These are phyloP conservation scores for Macroramphosus scolopax DNA, from an alignment of 2,797 vertebrate genomes.

Conservation along the genomic window DNA sequence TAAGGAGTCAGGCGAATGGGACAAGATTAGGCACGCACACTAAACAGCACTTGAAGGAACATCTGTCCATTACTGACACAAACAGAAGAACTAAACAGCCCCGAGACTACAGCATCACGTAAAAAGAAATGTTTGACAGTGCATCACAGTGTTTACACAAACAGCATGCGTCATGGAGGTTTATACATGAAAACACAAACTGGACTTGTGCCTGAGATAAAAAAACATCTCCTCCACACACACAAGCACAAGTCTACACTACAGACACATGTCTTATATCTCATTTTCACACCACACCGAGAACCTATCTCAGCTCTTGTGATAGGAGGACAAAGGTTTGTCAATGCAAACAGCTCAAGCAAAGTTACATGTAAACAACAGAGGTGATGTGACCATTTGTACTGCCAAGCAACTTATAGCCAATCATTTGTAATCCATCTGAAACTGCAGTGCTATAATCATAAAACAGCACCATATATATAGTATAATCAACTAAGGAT, in stretches of 20 bases:
- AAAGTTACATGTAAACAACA: constrained; percentile 9
- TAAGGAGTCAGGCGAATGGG: too few species aligned
- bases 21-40: background rate
- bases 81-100: constrained; percentile 25
- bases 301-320: background rate
- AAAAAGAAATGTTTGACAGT: constrained; percentile 21
- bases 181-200: constrained; percentile 13
- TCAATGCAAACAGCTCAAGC: constrained; percentile 14
- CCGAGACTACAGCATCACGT: constrained; percentile 8
- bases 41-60: constrained; percentile 3
- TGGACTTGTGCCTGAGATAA: background rate
- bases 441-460: background rate
- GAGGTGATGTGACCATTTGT: background rate
- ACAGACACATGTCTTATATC: background rate
- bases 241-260: background rate
- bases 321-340: background rate
- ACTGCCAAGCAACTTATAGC: background rate
- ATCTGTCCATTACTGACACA: constrained; percentile 11
- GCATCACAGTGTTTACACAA: constrained; percentile 20
- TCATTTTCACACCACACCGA: constrained; percentile 9
- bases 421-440: background rate
- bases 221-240: background rate
- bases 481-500: background rate
- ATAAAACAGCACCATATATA: too few species aligned
- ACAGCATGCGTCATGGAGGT: constrained; percentile 2